Base-by-base conservation (phyloP, 2,888 invertebrate genomes). In the Ectropis crepuscularia region DNA sequence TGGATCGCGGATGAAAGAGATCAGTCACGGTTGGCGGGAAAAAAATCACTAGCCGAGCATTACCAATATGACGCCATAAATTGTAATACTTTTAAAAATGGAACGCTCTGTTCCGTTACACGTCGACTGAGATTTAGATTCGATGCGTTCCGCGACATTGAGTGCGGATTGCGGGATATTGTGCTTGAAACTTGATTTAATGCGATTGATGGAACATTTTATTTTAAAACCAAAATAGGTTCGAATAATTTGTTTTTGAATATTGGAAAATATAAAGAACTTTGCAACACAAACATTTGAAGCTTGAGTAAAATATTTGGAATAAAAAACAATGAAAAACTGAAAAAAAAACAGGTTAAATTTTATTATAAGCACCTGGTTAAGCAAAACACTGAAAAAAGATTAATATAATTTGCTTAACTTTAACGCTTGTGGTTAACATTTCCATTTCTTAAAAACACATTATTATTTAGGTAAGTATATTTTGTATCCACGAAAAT, bases 91-190 rank as follows among this genome's bases (percentile, higher is more conserved):
- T 87, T 90, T 81, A 78, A 88, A 88, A 89, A 84, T 82, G 83
- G 81, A 77, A 76, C 80, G 78, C 61, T 72, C 57, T 75, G 74
- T 77, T 76, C 74, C 73, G 70, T 77, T 75, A 69, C 74, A 71
- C 68, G 63, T 61, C 53, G 57, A 10, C 42, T 43, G 12, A 71
- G 73, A 70, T 70, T 76, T 70, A 70, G 77, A 85, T 87, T 86
- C 80, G 83, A 88, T 87, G 87, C 85, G 91, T 91, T 89, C 85
- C 89, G 86, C 81, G 74, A 88, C 91, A 89, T 90, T 91, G 86
- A 79, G 68, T 78, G 77, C 80, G 74, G 82, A 81, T 75, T 79
- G 76, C 72, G 79, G 82, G 81, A 83, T 87, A 88, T 90, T 85
- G 85, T 74, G 86, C 87, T 86, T 88, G 86, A 85, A 88, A 88